Evolutionary conservation across 1,140 invertebrate species (phyloP).

Genomic region (Reticulitermes speratus): DNA sequence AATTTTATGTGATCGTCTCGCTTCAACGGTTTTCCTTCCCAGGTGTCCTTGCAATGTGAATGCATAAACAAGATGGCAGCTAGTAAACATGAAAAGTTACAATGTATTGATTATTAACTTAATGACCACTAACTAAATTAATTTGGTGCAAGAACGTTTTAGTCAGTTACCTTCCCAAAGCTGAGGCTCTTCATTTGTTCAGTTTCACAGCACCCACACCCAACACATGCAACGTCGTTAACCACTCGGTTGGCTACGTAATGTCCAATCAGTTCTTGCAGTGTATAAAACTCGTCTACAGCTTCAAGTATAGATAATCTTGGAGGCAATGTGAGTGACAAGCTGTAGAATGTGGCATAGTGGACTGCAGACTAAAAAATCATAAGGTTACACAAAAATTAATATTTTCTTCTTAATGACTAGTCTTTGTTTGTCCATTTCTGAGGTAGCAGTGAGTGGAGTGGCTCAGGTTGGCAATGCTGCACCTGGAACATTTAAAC

Average conservation of each 20-base stretch:
- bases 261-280: slow-evolving; percentile 71
- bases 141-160: too few relatives aligned
- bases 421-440: too few relatives aligned
- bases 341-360: slow-evolving; percentile 87
- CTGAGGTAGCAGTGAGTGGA: neutral
- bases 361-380: slow-evolving; percentile 50
- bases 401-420: too few relatives aligned
- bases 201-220: slow-evolving; percentile 58
- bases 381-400: too few relatives aligned
- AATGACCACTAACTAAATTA: too few relatives aligned
- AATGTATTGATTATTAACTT: too few relatives aligned
- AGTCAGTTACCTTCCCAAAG: slow-evolving; percentile 71
- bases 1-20: slow-evolving; percentile 83
- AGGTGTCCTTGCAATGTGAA: slow-evolving; percentile 87
- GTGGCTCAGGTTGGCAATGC: neutral
- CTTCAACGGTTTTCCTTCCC: slow-evolving; percentile 77
- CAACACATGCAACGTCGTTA: slow-evolving; percentile 77
- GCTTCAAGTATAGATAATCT: slow-evolving; percentile 46
- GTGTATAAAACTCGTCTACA: slow-evolving; percentile 41
- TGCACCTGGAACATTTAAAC: neutral
- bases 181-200: slow-evolving; percentile 74
- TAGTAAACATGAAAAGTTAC: neutral
- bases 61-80: slow-evolving; percentile 76
- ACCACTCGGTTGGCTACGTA: slow-evolving; percentile 84
- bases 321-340: slow-evolving; percentile 73